Evolutionary conservation across 1,140 invertebrate genomes (phyloP), one percentile per base, ranked within the genome.

Genomic region (Himalopsyche phryganea): DNA sequence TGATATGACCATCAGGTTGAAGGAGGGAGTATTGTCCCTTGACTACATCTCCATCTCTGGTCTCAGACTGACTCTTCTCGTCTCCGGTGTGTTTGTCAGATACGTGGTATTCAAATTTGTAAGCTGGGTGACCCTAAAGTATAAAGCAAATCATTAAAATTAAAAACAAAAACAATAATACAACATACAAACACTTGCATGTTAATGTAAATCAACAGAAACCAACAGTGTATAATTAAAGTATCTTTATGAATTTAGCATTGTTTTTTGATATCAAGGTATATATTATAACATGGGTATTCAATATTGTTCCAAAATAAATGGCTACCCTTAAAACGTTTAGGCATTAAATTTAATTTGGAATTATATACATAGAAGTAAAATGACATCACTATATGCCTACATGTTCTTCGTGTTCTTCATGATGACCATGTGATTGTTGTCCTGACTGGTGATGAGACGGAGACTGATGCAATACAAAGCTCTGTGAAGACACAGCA

Each of bases 71-170:
- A 13, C 72, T 76, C 62, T 81, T 81, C 51, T 78, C 72, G 59
- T 81, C 79, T n/a, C 76, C 75, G 6, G 78, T 81, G 55, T 80
- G 74, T 48, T 76, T 73, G 65, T 81, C 79, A 32, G 80, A 76
- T 15, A 80, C 78, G 18, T 73, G 75, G 58, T 80, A 80, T 62
- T 79, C 75, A 62, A 79, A 81, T 47, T 72, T 70, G 61, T 81
- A 81, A 58, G 78, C 76, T 1, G 85, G 86, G 71, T 85, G 71
- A 19, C 75, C 72, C 73, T 79, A 66, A 28, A 47, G 36, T 49
- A 20, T 40, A 40, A 6, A 6, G 15, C 4, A 5, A 40, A 28
- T 28, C 9, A 28, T 28, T 28, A 28, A 28, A 28, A 28, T 28
- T 9, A 5, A 28, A 28, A 3, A 28, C 23, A 5, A 9, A 9